These are phyloP conservation scores for Beroe ovata DNA, from an alignment of 37 sponge, comb jelly and placozoan genomes.

Conservation along the genomic window DNA sequence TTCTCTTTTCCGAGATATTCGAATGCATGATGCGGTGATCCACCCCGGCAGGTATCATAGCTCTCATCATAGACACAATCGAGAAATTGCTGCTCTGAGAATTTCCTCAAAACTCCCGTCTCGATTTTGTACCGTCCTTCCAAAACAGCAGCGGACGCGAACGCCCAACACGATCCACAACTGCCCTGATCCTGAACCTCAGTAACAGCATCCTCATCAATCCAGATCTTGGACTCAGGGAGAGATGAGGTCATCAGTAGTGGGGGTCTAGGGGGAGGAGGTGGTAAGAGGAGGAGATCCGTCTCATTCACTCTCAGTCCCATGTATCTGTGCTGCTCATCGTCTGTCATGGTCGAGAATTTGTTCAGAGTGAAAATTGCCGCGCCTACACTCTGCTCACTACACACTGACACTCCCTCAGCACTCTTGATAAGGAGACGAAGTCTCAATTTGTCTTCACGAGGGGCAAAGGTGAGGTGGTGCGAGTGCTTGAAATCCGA, in stretches of 20 bases:
- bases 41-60: neutral
- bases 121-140: neutral
- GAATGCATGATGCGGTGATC: neutral
- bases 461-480: neutral
- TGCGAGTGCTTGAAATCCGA: neutral
- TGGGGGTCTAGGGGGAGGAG: too few relatives aligned
- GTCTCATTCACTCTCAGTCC: neutral
- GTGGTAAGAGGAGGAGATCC: neutral
- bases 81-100: neutral
- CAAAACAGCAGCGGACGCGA: neutral
- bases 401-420: neutral
- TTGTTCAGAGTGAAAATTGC: neutral
- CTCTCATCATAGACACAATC: neutral
- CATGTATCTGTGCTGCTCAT: neutral
- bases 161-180: neutral
- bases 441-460: neutral
- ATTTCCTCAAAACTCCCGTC: neutral
- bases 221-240: neutral
- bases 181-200: neutral
- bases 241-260: too few relatives aligned
- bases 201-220: neutral
- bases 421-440: neutral
- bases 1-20: neutral
- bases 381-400: neutral
- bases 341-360: neutral